These are phyloP conservation scores for Portunus trituberculatus DNA, from an alignment of 1,140 invertebrate species.

Conservation along the genomic window DNA sequence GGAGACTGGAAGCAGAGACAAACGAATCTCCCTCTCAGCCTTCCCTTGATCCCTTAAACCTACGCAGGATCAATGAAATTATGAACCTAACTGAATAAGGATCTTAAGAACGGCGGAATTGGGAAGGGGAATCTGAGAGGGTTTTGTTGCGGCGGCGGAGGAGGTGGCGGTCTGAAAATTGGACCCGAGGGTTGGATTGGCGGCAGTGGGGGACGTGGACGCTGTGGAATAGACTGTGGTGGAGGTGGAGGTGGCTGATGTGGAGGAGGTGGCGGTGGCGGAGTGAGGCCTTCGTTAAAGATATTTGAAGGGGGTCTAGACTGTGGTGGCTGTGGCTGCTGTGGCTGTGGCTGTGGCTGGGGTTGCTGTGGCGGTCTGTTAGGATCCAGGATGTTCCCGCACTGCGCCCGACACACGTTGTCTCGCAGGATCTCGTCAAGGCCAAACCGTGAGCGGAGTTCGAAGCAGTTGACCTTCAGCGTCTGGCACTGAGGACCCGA, in stretches of 20 bases:
- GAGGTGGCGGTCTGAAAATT: slow-evolving; percentile 69
- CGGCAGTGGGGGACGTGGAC: slow-evolving; percentile 44
- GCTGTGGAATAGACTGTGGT: slow-evolving; percentile 77
- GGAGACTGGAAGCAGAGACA: too few species aligned
- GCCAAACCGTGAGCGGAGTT: slow-evolving; percentile 89
- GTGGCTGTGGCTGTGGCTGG: not conserved
- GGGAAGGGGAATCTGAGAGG: slow-evolving; percentile 72
- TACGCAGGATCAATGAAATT: not conserved
- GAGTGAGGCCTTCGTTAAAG: slow-evolving; percentile 57
- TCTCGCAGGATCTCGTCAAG: slow-evolving; percentile 90
- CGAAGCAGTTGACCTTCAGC: slow-evolving; percentile 91
- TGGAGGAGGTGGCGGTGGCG: slow-evolving; percentile 43
- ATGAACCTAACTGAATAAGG: slow-evolving; percentile 70
- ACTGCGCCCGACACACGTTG: slow-evolving; percentile 94
- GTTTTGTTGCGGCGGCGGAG: slow-evolving; percentile 49
- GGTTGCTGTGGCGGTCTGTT: slow-evolving; percentile 68
- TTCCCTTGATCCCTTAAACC: too few species aligned
- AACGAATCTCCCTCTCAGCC: too few species aligned
- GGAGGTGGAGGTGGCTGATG: slow-evolving; percentile 14
- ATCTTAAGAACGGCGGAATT: slow-evolving; percentile 66
- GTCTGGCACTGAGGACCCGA: slow-evolving; percentile 94
- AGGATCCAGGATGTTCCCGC: slow-evolving; percentile 80
- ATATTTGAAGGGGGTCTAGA: slow-evolving; percentile 33
- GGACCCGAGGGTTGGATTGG: slow-evolving; percentile 59
- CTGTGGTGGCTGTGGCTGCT: slow-evolving; percentile 77